Evolutionary conservation across 2,888 invertebrate genomes (phyloP), one percentile per base, ranked within the genome.

Genomic region (Sesia apiformis): DNA sequence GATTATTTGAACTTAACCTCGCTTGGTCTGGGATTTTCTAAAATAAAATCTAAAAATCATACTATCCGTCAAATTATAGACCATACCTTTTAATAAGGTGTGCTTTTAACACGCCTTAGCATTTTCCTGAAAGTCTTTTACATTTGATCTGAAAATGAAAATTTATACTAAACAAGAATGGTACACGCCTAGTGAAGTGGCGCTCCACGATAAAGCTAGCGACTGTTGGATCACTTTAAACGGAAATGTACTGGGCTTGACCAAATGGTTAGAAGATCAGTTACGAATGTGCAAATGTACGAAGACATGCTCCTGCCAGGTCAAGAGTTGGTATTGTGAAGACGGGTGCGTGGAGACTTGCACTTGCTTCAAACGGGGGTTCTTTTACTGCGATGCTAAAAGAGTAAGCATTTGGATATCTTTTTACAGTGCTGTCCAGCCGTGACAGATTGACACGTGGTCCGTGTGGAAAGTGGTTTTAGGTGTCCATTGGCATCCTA

Each of bases 151-250:
- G 4, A 46, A 8, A 46, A 46, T 46, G 46, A n/a, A 23, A 0
- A 49, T 49, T 49, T 50, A 38, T 5, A 50, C 50, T 50, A 6
- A 5, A 52, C 84, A 81, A 64, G 78, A 86, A 61, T 89, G 87
- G 85, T 89, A 78, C 57, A 86, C 86, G 0, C 87, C 86, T 0
- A 85, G 85, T 0, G 97, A 97, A 83, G 93, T 97, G 4, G 93
- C 92, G 0, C 66, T 94, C 4, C 96, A 96, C 74, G 95, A 96
- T 71, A 90, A 74, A 4, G 77, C 90, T 0, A 72, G 90, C 7
- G 96, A 97, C 72, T 93, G 95, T 70, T 97, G 97, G 97, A 91
- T 97, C 3, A 92, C 94, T 0, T 91, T 94, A 59, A 90, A 95
- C 56, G 93, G 93, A 0, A 91, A 92, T 68, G 95, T 97, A 0